Conservation (phyloP, 1,140 invertebrate genomes). For the Drosophila bocqueti region DNA sequence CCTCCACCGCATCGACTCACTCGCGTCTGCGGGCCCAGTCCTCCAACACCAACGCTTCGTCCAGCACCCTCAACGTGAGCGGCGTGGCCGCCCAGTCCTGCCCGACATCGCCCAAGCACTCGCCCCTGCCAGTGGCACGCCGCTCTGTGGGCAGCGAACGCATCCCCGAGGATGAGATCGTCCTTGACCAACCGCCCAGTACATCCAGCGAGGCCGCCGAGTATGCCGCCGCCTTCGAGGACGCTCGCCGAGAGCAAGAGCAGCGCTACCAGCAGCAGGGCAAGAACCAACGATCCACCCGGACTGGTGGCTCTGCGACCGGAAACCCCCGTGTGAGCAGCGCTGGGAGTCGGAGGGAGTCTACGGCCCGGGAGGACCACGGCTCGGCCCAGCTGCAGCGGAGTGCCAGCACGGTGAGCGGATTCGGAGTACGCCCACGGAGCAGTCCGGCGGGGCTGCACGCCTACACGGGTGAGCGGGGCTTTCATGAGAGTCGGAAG, state of each 20-base stretch:
- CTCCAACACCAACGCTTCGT: slow-evolving; percentile 63
- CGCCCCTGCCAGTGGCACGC: slow-evolving; percentile 58
- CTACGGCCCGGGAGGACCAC: slow-evolving; percentile 15
- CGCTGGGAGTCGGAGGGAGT: slow-evolving; percentile 61
- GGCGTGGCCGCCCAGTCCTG: slow-evolving; percentile 69
- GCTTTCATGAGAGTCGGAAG: too few relatives aligned
- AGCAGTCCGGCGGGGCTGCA: slow-evolving; percentile 90
- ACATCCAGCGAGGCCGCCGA: slow-evolving; percentile 68
- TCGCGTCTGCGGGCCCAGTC: slow-evolving; percentile 72
- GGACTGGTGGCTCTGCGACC: slow-evolving; percentile 38
- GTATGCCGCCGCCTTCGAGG: slow-evolving; percentile 71
- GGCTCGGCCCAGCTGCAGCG: slow-evolving; percentile 72
- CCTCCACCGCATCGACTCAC: slow-evolving; percentile 69
- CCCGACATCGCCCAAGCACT: slow-evolving; percentile 81
- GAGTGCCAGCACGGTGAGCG: slow-evolving; percentile 87
- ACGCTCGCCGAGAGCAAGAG: slow-evolving; percentile 65
- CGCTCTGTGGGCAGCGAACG: slow-evolving; percentile 73
- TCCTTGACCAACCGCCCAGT: slow-evolving; percentile 58
- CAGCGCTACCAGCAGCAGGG: slow-evolving; percentile 43
- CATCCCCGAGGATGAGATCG: slow-evolving; percentile 79
- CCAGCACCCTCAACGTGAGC: slow-evolving; percentile 58
- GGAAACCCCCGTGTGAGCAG: slow-evolving; percentile 60
- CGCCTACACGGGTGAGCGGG: slow-evolving; percentile 88
- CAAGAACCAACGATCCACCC: slow-evolving; percentile 44
- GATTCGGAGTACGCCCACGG: slow-evolving; percentile 87